Base-by-base conservation (phyloP, 2,113 vertebrate species). In the Malurus cyaneus region DNA sequence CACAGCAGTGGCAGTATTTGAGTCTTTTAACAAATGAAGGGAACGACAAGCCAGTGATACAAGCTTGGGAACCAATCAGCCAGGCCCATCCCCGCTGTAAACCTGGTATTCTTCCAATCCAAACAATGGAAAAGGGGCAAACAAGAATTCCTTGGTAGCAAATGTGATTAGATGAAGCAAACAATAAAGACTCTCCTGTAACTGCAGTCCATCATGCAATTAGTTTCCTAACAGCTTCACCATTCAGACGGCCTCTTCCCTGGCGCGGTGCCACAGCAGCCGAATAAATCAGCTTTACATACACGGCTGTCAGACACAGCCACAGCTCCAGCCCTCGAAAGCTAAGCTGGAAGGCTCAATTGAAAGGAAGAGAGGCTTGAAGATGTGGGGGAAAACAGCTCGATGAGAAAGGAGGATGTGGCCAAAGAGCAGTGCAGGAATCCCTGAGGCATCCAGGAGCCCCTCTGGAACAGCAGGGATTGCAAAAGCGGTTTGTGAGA, bases 161-260 rank as follows among this genome's bases (percentile, higher is more conserved):
- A 93, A 95, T 86, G 67, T 72, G 87, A 92, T 94, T 94, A 94
- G 85, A 34, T 65, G 91, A 93, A 88, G 72, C 71, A 94, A 94
- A 93, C 67, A 86, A 71, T 54, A 39, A 82, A 86, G 72, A 31
- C 59, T 77, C 42, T 53, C 26, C 67, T 88, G 79, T 61, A 88
- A 79, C 72, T 93, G 93, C 91, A 83, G 74, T 94, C 93, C 93
- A 92, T 94, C 87, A 90, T 2, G 5, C 91, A 90, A 95, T 94
- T 93, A 94, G 76, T 65, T 94, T 93, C 87, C 91, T 86, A 86
- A 90, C 80, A 95, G 69, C 91, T 90, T 94, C 79, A 18, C 76
- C 42, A 28, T 72, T 89, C 72, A 81, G 56, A 46, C 0, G 0
- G 42, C 77, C 77, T 69, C 94, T 86, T 89, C 46, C 34, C 39